Evolutionary conservation across 2,888 invertebrate species (phyloP).

Genomic region (Ophion costatus): DNA sequence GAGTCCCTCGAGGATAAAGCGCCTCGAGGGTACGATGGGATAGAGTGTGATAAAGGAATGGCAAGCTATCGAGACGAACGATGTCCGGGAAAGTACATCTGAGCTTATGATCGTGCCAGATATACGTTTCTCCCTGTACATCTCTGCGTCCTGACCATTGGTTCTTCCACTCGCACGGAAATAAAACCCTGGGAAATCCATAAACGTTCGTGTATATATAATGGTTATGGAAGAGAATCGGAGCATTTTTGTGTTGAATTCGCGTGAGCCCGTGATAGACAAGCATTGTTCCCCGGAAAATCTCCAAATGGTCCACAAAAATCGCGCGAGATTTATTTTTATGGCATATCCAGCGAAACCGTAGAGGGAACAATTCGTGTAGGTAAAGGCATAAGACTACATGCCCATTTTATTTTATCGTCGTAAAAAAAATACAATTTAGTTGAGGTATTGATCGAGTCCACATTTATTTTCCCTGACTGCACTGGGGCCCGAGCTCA

Average conservation of each 20-base stretch:
- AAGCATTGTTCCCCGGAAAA: neutral
- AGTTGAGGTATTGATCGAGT: no score
- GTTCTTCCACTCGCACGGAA: conserved; percentile 8
- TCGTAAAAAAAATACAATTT: no score
- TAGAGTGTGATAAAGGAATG: conserved; percentile 33
- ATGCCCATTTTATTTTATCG: no score
- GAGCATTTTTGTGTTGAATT: neutral
- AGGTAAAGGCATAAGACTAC: no score
- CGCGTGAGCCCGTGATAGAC: conserved; percentile 1
- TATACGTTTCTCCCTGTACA: conserved; percentile 1
- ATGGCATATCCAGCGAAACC: neutral
- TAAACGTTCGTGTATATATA: neutral
- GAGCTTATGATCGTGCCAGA: conserved; percentile 11
- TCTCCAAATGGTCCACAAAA: neutral
- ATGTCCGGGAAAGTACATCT: conserved; percentile 49
- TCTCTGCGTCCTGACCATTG: neutral
- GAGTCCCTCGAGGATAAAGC: conserved; percentile 51
- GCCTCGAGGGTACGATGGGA: conserved; percentile 45
- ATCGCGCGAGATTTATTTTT: conserved; percentile 1
- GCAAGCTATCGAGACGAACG: conserved; percentile 58
- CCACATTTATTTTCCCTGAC: no score
- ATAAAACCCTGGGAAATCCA: conserved; percentile 13
- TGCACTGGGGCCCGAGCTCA: no score
- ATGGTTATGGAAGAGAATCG: neutral
- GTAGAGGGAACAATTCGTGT: neutral